These are phyloP conservation scores for Bursaphelenchus mucronatus DNA, from an alignment of 1,140 invertebrate genomes.

Conservation along the genomic window DNA sequence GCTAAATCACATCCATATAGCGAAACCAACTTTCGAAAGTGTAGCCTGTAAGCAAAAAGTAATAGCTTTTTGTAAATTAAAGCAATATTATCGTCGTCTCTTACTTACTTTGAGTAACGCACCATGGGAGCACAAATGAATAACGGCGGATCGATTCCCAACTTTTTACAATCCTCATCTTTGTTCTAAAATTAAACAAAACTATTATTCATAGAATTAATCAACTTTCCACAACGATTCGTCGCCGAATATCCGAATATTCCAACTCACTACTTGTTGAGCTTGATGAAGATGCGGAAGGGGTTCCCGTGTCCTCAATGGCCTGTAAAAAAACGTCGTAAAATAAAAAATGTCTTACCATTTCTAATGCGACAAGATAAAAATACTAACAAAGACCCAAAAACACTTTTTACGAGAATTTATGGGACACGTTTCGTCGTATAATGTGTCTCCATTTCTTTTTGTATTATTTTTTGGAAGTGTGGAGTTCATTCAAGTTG, in stretches of 20 bases:
- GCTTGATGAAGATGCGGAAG: too few species aligned
- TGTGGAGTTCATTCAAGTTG: too few species aligned
- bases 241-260: background rate
- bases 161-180: constrained; percentile 62
- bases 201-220: constrained; percentile 7
- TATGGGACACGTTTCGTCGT: too few species aligned
- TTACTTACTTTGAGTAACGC: constrained; percentile 79
- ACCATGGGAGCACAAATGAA: constrained; percentile 92
- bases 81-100: background rate
- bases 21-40: constrained; percentile 76
- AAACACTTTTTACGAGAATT: too few species aligned
- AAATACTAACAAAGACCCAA: too few species aligned
- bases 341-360: too few species aligned
- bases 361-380: too few species aligned
- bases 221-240: constrained; percentile 2
- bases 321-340: too few species aligned
- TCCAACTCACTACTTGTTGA: too few species aligned
- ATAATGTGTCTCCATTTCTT: too few species aligned
- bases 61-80: constrained; percentile 15
- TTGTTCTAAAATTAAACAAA: constrained; percentile 33
- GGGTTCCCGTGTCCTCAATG: too few species aligned
- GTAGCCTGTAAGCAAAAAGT: constrained; percentile 67
- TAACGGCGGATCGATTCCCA: constrained; percentile 68
- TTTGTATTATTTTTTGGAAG: too few species aligned
- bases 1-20: constrained; percentile 81